Evolutionary conservation across 2,888 invertebrate species (phyloP), one percentile per base, ranked within the genome.

Genomic region (Drosophila meridionalis): DNA sequence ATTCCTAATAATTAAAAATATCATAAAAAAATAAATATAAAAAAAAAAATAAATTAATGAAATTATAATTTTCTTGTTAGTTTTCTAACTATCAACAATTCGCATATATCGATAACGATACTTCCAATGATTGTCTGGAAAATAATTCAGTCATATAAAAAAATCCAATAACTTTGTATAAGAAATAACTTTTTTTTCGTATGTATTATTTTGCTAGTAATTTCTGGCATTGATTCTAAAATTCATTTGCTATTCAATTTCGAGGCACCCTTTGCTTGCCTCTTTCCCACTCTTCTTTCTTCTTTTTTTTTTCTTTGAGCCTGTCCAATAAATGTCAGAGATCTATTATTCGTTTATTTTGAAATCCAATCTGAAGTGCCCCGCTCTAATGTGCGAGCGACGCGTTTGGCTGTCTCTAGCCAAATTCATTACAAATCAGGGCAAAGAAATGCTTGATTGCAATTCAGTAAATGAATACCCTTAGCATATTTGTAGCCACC

Each of bases 271-370:
- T 43, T 69, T 65, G 32, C 34, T 20, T 47, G 38, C 32, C 12
- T 20, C 9, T 34, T 30, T 5, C 20, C 1, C 30, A 0, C 9
- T 50, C n/a, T 20, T 43, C 3, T 20, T 8, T 34, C n/a, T 6
- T 43, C 57, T n/a, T 12, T 5, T 56, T 34, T 34, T 28, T 12
- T 11, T n/a, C 43, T 26, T 34, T 26, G 5, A 38, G 53, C 50
- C 68, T 84, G 89, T 88, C 84, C 67, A 84, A 88, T 84, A 88
- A 76, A 66, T 69, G 84, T 88, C 84, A 88, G 55, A 67, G 57
- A 67, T 66, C 59, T 74, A 61, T 71, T 48, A 36, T 36, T 57
- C 76, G 75, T 58, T 64, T 63, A 58, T 76, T 66, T 73, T 74
- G 86, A 83, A 74, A 76, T 80, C 38, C 69, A 80, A 78, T 76